These are phyloP conservation scores for Caenorhabditis becei DNA, from an alignment of 2,888 invertebrate genomes.

Conservation along the genomic window DNA sequence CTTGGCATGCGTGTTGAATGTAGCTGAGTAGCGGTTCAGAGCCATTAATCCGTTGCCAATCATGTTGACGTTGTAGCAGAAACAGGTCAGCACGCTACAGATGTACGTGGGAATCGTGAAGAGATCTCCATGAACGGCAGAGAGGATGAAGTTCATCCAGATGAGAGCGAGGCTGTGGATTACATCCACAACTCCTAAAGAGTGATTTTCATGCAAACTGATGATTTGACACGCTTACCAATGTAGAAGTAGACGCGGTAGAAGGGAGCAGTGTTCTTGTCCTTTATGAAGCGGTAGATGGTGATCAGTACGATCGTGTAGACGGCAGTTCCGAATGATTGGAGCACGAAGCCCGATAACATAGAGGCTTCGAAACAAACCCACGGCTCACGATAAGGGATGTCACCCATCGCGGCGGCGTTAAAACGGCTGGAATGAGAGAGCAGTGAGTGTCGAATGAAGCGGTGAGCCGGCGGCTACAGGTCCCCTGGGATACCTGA, in stretches of 20 bases:
- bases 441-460: background rate
- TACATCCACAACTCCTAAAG: conserved; percentile 6
- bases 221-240: background rate
- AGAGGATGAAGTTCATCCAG: conserved; percentile 16
- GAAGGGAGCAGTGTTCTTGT: conserved; percentile 17
- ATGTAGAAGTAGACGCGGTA: conserved; percentile 17
- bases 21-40: conserved; percentile 28
- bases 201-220: background rate
- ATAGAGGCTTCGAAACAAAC: background rate
- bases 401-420: background rate
- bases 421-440: background rate
- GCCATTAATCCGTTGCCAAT: conserved; percentile 41
- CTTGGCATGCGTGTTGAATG: background rate
- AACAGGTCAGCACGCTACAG: conserved; percentile 22
- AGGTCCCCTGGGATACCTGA: background rate
- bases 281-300: background rate
- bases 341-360: background rate
- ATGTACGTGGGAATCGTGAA: background rate
- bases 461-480: background rate
- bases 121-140: background rate
- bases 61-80: conserved; percentile 21
- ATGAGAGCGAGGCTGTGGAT: conserved; percentile 19
- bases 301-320: background rate
- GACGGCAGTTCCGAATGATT: background rate
- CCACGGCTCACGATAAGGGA: background rate